Base-by-base conservation (phyloP, 2,888 invertebrate species). In the Volucella inanis region DNA sequence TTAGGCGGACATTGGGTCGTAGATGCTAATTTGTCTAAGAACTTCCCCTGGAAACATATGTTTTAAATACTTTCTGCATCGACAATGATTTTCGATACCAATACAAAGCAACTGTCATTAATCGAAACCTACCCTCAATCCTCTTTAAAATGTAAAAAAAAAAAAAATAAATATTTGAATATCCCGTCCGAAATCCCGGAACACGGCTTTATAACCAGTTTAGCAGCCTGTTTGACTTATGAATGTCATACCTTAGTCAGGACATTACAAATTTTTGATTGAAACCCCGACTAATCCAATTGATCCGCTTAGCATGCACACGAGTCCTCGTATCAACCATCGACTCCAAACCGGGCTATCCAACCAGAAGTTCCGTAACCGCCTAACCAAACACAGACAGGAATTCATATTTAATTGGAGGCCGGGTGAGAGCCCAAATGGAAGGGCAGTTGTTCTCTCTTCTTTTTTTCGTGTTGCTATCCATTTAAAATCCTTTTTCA, bases 371-470 rank as follows among this genome's bases (percentile, higher is more conserved):
- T 62, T 45, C 43, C 45, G 67, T 50, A 55, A 52, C 38, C 47
- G n/a, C 45, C 45, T 22, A 3, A 18, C 45, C 57, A 62, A 67
- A 75, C 62, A 41, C 62, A 71, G 65, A 71, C 65, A 61, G 45
- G 61, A 49, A 76, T 82, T 54, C 82, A 77, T 61, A 77, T 82
- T 77, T 82, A 82, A 82, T 82, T 77, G 71, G 15, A 82, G 71
- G 31, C 31, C 31, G 31, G 4, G 31, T 31, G 6, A 31, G 31
- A 6, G 31, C 31, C 6, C 6, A 31, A 31, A 31, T 31, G 31
- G 31, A 31, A 3, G 31, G 31, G 6, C 31, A 31, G 31, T 31
- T 31, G 31, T 6, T 31, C 6, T 31, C 31, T 31, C 31, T 31
- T 31, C 31, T 31, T 31, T 31, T 31, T 31, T 31, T 31, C 6